Base-by-base conservation (phyloP, 2,797 vertebrate species). In the Phyllotis vaccarum region DNA sequence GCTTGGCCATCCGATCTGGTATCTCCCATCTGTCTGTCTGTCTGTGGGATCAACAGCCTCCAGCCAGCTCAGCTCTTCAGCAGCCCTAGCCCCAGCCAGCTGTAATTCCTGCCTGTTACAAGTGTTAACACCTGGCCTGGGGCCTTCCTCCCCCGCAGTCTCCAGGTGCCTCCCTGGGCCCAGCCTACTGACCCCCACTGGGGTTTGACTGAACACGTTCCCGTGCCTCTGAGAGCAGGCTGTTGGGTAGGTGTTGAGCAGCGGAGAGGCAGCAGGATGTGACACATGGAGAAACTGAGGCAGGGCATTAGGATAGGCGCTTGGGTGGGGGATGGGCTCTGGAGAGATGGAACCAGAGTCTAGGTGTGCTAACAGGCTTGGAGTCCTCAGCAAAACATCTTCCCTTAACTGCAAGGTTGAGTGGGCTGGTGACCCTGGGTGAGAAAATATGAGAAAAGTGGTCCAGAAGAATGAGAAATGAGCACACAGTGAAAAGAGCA, bases 181-280 rank as follows among this genome's bases (percentile, higher is more conserved):
- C 97, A 91, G 97, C 97, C 97, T 92, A 97, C 97, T 98, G 97
- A 98, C 97, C 97, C 97, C 94, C 96, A 94, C 11, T 52, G 10
- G 97, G 97, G 97, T 98, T 96, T 98, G 97, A 97, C 97, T 98
- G 96, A 97, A 97, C 97, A 97, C 97, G 97, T 97, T 98, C 96
- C 85, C 92, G 95, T 64, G 95, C 89, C 96, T 97, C 91, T 56
- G 93, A 94, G 93, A 86, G 88, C 86, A 1, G 2, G 89, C 83
- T 93, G 68, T 75, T 40, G 86, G 94, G 94, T 93, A 82, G 96
- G 81, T 78, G 94, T 87, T 76, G 40, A 94, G 54, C 56, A 94
- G 52, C 31, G 70, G 87, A 82, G 74, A 90, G 90, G 89, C 79
- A 93, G 82, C 17, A 10, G 72, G 87, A 96, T 83, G 86, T 95